Base-by-base conservation (phyloP, 2,797 vertebrate genomes). In the Buceros bicornis region DNA sequence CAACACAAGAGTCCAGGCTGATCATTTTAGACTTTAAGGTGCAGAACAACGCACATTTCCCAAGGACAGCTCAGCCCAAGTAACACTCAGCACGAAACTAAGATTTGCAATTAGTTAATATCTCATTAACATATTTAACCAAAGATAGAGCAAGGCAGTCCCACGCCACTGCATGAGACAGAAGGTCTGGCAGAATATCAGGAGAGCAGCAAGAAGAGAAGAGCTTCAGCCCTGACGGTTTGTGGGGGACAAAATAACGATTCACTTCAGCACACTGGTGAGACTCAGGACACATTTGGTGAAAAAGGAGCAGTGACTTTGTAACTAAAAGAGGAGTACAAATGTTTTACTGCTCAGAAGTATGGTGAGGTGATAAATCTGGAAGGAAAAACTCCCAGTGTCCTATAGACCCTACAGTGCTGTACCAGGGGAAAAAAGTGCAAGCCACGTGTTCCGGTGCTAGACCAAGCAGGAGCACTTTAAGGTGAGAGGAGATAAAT, bases 261-360 rank as follows among this genome's bases (percentile, higher is more conserved):
- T 82, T 77, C 62, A 48, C 13, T 65, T 43, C 0, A 3, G 16
- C 7, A 7, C 13, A 43, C 43, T 47, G 51, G 21, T 42, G 82
- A 56, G n/a, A 54, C 19, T 37, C 53, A 13, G 11, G 22, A 64
- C 3, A 9, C 9, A 51, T 37, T 62, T 11, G 5, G 26, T 26
- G 15, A 22, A 77, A 91, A 91, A 91, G 22, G 4, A 80, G 64
- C 54, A 80, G 86, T 54, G 77, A 40, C 78, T 95, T 95, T 71
- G 3, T 31, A 56, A 60, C 31, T 22, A 16, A 35, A 16, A 35
- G 26, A 51, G 7, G 72, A 20, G 51, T 4, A 48, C 3, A n/a
- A 70, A 53, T 13, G 4, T 24, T 73, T 42, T 19, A 16, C 11
- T 58, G 40, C 37, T 62, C 6, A 78, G 70, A 81, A 84, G n/a